Base-by-base conservation (phyloP, 2,888 invertebrate genomes). In the Pogonocherus hispidulus region DNA sequence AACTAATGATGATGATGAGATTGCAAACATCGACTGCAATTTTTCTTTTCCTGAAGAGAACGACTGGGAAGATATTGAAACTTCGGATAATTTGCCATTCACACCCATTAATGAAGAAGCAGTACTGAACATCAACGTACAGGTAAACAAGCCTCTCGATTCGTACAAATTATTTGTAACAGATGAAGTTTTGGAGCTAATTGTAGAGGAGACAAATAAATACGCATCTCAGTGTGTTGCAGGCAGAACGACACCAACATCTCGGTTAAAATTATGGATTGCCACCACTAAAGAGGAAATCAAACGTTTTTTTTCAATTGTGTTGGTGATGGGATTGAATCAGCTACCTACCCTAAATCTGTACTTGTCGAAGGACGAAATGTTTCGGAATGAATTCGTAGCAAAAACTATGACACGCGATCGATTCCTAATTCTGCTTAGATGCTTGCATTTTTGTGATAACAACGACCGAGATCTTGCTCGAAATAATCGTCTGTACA, bases 281-380 rank as follows among this genome's bases (percentile, higher is more conserved):
- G 60, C 27, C 20, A 27, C 22, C 16, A 18, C 47, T 16, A 18
- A 18, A 60, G 32, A 23, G 27, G 46, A 60, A 60, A 46, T 60
- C 16, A 60, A 35, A 14, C 47, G 60, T 49, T 47, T 60, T 14
- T 60, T 60, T 35, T 47, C 47, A 60, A 60, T 60, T 47, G 18
- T 22, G 16, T 32, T 60, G 35, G 19, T 60, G 18, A 47, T 49
- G 32, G 47, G 60, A 60, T 27, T 60, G 9, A 49, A 47, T 11
- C 8, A 27, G 18, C 27, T 23, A 19, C 60, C 60, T 19, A 14
- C 49, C 9, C 11, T 47, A 60, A 60, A 60, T 35, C 16, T 35
- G 35, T 47, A 60, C 49, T 47, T 47, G 49, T 49, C 60, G 14
- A 60, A 60, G 32, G 60, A 60, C 35, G 4, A 27, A 27, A 60